Base-by-base conservation (phyloP, 2,797 vertebrate species). In the Leuciscus waleckii region DNA sequence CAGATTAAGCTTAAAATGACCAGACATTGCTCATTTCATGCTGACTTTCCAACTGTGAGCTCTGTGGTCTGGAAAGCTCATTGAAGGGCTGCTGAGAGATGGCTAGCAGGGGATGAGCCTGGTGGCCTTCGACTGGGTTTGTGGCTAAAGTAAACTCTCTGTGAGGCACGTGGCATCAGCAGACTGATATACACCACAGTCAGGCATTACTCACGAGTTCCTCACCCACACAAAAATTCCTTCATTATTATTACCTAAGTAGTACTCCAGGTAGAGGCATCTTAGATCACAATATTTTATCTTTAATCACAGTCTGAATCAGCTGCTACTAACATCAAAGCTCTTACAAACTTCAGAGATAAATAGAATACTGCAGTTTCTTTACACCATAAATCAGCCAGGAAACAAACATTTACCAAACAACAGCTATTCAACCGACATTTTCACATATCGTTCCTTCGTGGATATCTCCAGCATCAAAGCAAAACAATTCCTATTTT, bases 171-270 rank as follows among this genome's bases (percentile, higher is more conserved):
- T 84, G 90, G 87, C 89, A 88, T 93, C 74, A 79, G 71, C 90
- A 91, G 86, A 88, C 92, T 93, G 93, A 94, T 93, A 91, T 92
- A 90, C 67, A 76, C 26, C 74, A 69, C 74, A 92, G 89, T 73
- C 90, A 83, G 91, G 85, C 89, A 90, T 71, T 82, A 65, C 82
- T 89, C 88, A 91, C 83, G 86, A 91, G 67, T 58, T 74, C 81
- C 79, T 87, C 61, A 87, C 87, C 76, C 86, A 87, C 88, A 79
- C 88, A 82, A 89, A 91, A 21, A 74, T 68, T 86, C 79, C 82
- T 43, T 85, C 67, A 80, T 51, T 81, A 67, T 67, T 41, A 68
- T 37, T 65, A 58, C 49, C 29, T 69, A 67, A 67, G 46, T 67
- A 49, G 46, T 54, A 67, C 14, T 75, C n/a, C 21, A 83, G 61